phyloP scores from a whole-genome alignment of 2,888 invertebrate species.

The Arctia plantaginis region DNA sequence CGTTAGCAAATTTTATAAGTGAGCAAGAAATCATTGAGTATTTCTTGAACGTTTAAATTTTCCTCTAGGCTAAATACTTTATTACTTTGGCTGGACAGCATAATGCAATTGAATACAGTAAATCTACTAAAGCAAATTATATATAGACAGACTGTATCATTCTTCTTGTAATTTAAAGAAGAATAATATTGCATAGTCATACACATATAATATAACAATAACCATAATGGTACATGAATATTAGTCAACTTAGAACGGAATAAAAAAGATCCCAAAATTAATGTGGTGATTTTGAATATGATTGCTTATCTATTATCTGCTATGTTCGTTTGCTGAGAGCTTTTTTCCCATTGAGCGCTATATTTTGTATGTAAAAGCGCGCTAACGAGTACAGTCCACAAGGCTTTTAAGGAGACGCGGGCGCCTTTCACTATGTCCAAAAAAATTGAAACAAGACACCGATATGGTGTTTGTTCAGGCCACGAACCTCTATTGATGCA shows the following conservation, averaged over 20 bases:
- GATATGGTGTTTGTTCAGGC: constrained; percentile 73
- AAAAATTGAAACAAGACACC: constrained; percentile 80
- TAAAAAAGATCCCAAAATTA: background rate
- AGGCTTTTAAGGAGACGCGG: constrained; percentile 81
- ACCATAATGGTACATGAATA: background rate
- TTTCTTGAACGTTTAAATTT: constrained; percentile 32
- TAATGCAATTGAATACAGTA: constrained; percentile 12
- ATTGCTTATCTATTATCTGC: background rate
- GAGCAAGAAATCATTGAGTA: constrained; percentile 40
- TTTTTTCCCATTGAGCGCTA: constrained; percentile 65
- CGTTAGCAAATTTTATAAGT: constrained; percentile 51
- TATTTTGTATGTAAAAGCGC: constrained; percentile 67
- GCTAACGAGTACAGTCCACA: constrained; percentile 79
- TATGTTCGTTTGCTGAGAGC: constrained; percentile 35
- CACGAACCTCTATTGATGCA: constrained; percentile 75
- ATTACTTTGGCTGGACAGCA: constrained; percentile 16
- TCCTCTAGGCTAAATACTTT: constrained; percentile 26
- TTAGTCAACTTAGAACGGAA: background rate
- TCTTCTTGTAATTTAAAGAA: background rate
- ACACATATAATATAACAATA: too few relatives aligned
- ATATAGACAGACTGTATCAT: background rate
- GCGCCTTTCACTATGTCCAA: constrained; percentile 78
- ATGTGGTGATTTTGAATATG: background rate
- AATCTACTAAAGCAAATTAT: constrained; percentile 11
- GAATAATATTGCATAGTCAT: too few relatives aligned